A percentile compares a stretch with the other conserved stretches of the same genome.
These are phyloP conservation scores for Trichonephila clavipes DNA, from an alignment of 1,140 invertebrate species.

Conservation along the genomic window DNA sequence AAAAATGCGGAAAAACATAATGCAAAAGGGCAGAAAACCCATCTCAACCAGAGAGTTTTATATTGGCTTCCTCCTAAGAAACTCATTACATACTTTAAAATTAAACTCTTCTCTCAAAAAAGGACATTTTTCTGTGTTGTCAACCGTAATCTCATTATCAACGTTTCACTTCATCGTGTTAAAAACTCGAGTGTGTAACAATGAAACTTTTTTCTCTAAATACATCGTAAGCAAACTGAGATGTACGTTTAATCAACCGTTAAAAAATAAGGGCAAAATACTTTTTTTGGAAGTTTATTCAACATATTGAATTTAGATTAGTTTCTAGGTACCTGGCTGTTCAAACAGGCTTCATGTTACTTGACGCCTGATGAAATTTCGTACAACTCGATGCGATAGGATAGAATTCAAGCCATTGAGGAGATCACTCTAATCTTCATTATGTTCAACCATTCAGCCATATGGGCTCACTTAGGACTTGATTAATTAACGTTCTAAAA, in stretches of 20 bases:
- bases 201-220: not conserved
- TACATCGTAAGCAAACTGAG: not conserved
- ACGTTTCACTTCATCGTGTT: not conserved
- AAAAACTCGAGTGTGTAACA: not conserved
- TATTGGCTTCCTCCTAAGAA: not conserved
- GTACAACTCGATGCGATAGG: not conserved
- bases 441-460: not conserved
- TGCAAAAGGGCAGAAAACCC: not conserved
- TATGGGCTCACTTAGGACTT: not conserved
- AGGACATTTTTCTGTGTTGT: not conserved
- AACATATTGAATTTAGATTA: constrained; percentile 15
- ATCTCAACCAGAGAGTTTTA: no score
- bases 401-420: not conserved
- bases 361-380: constrained; percentile 6
- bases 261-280: not conserved
- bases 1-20: not conserved
- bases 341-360: not conserved
- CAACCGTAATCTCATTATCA: constrained; percentile 12
- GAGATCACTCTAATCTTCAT: not conserved
- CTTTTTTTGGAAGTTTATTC: not conserved
- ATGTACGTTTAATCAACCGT: not conserved
- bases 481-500: constrained; percentile 11
- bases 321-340: not conserved
- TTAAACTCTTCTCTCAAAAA: not conserved
- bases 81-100: not conserved